Evolutionary conservation across 2,888 invertebrate species (phyloP).

Genomic region (Pelosia muscerda): DNA sequence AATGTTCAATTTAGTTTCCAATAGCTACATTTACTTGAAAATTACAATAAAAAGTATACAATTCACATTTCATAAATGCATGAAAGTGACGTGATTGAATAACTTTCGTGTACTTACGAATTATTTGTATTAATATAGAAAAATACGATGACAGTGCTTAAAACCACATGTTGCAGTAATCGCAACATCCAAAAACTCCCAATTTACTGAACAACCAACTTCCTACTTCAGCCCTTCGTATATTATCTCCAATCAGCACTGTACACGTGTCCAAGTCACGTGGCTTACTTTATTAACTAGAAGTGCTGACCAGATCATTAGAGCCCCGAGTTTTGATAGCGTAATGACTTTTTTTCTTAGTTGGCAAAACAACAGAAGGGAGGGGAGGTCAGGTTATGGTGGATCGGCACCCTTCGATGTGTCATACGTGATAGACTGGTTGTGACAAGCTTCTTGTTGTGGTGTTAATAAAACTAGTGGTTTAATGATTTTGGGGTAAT

Average conservation of each 20-base stretch:
- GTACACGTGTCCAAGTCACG: slow-evolving; percentile 56
- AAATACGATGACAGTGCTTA: slow-evolving; percentile 14
- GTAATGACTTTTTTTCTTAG: slow-evolving; percentile 37
- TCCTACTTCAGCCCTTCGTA: slow-evolving; percentile 30
- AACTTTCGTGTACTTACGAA: background rate
- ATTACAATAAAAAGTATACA: too few relatives aligned
- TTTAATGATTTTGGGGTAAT: slow-evolving; percentile 33
- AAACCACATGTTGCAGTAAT: slow-evolving; percentile 34
- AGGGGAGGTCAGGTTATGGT: slow-evolving; percentile 25
- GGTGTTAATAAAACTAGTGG: slow-evolving; percentile 36
- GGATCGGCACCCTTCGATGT: slow-evolving; percentile 37
- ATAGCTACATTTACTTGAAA: background rate
- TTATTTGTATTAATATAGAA: background rate
- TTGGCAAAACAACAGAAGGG: slow-evolving; percentile 29
- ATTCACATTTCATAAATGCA: too few relatives aligned
- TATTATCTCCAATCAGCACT: slow-evolving; percentile 55
- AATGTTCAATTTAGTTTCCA: too few relatives aligned
- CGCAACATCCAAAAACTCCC: slow-evolving; percentile 24
- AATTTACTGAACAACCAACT: slow-evolving; percentile 28
- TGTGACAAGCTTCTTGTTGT: slow-evolving; percentile 30
- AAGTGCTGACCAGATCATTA: slow-evolving; percentile 40
- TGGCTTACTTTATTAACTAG: slow-evolving; percentile 56
- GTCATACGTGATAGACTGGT: slow-evolving; percentile 37
- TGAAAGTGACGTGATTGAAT: too few relatives aligned
- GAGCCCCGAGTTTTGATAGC: slow-evolving; percentile 40